Evolutionary conservation across 2,113 vertebrate species (phyloP).

Genomic region (Lasiurus borealis): DNA sequence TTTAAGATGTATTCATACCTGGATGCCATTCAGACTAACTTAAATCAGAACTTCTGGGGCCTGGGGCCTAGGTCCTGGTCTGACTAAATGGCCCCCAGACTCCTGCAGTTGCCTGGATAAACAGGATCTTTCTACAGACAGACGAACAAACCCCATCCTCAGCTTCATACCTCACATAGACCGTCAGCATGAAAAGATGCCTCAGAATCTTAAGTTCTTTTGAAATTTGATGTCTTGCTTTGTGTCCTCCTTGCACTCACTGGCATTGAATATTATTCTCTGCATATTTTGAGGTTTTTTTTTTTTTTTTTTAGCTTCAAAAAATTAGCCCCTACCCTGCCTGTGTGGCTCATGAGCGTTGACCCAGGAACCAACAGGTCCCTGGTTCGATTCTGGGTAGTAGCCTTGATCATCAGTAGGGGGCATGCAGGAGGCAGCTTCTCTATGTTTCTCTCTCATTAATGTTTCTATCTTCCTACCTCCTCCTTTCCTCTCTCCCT

Average conservation of each 20-base stretch:
- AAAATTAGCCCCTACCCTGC: neutral
- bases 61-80: neutral
- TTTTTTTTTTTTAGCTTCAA: neutral
- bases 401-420: too few relatives aligned
- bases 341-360: too few relatives aligned
- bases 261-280: neutral
- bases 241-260: neutral
- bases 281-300: neutral
- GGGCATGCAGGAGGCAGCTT: too few relatives aligned
- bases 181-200: neutral
- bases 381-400: too few relatives aligned
- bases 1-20: neutral
- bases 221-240: neutral
- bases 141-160: neutral
- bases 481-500: too few relatives aligned
- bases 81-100: neutral
- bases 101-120: neutral
- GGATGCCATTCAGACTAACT: neutral
- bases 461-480: too few relatives aligned
- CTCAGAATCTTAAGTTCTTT: neutral
- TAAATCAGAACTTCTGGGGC: neutral
- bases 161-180: neutral
- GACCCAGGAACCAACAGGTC: too few relatives aligned
- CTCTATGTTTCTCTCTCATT: too few relatives aligned
- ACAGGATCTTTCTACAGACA: neutral